These are phyloP conservation scores for Lytechinus variegatus DNA, from an alignment of 35 echinoderm and acorn worm species.

Conservation along the genomic window DNA sequence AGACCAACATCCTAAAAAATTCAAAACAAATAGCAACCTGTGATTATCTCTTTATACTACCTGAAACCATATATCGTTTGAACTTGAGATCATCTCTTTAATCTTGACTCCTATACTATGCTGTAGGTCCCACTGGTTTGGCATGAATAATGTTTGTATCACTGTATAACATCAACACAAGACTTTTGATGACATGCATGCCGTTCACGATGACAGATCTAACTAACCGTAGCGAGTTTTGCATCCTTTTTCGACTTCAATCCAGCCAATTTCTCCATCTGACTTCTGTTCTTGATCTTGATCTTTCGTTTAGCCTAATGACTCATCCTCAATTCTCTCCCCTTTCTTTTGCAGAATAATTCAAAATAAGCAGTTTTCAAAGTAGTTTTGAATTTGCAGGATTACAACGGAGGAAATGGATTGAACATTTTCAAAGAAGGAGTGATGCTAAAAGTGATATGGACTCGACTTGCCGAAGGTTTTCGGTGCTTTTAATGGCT, in stretches of 20 bases:
- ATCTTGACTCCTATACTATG: neutral
- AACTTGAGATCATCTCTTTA: neutral
- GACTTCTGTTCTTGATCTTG: neutral
- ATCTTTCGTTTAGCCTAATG: neutral
- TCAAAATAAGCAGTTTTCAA: no score
- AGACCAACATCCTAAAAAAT: no score
- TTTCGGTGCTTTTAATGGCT: neutral
- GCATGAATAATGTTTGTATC: slow-evolving; percentile 12
- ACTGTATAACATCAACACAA: neutral
- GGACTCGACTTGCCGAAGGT: neutral
- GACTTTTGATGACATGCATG: slow-evolving; percentile 2
- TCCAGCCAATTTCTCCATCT: neutral
- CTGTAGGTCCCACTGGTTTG: neutral
- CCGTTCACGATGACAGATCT: slow-evolving; percentile 9
- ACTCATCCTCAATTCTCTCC: neutral
- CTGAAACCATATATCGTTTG: no score
- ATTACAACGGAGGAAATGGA: no score
- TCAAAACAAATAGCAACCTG: no score
- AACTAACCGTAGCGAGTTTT: slow-evolving; percentile 9
- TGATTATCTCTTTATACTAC: no score
- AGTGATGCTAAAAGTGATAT: no score
- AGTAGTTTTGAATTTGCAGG: no score
- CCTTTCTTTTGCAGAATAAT: neutral
- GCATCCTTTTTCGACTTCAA: neutral
- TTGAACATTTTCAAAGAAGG: no score